Percentiles rank a stretch among this genome's conserved stretches.
phyloP scores from a whole-genome alignment of 2,888 invertebrate species.

The Cecidostiba fungosa region DNA sequence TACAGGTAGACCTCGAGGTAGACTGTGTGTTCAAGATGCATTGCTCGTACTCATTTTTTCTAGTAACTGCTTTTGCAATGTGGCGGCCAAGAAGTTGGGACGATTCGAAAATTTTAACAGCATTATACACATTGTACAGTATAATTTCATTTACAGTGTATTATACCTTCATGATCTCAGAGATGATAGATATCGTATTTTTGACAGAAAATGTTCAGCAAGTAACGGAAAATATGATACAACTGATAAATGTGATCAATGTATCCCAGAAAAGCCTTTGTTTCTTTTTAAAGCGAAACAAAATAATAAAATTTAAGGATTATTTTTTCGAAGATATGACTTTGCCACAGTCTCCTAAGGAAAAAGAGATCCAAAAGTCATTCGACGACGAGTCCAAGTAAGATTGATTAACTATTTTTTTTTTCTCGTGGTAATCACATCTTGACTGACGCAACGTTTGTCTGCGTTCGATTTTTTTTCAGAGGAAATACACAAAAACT shows the following conservation, averaged over 20 bases:
- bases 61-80: constrained; percentile 16
- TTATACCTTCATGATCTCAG: constrained; percentile 46
- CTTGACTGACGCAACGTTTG: no score
- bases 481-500: constrained; percentile 46
- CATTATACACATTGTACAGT: constrained; percentile 23
- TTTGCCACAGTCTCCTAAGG: constrained; percentile 2
- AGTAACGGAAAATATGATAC: constrained; percentile 48
- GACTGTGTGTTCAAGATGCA: constrained; percentile 35
- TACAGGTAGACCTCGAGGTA: neutral
- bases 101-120: neutral
- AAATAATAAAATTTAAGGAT: constrained; percentile 40
- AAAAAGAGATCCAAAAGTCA: constrained; percentile 45
- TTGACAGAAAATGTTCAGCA: constrained; percentile 38
- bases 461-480: neutral
- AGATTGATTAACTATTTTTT: neutral
- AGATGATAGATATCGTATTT: constrained; percentile 50
- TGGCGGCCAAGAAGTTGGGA: constrained; percentile 48
- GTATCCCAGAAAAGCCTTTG: constrained; percentile 32
- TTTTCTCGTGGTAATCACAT: no score
- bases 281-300: constrained; percentile 18
- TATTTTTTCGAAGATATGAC: constrained; percentile 40
- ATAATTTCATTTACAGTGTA: neutral
- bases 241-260: constrained; percentile 38
- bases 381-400: constrained; percentile 42
- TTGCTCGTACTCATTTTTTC: constrained; percentile 25